Base-by-base conservation (phyloP, 2,797 vertebrate genomes). In the Distichodus sexfasciatus region DNA sequence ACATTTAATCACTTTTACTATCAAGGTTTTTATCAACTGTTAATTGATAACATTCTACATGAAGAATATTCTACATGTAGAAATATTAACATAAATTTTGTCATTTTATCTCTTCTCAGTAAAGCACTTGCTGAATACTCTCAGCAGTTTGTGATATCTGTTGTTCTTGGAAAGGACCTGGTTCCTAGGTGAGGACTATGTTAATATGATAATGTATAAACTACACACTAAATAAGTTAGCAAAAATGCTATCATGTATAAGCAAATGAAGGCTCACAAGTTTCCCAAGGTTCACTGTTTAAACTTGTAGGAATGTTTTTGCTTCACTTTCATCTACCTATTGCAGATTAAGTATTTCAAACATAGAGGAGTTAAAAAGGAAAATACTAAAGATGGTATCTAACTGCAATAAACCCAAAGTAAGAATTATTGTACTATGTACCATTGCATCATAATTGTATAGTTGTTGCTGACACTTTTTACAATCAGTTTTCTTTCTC, bases 341-440 rank as follows among this genome's bases (percentile, higher is more conserved):
- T 44, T 71, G 51, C 82, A 99, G 97, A 84, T 65, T 99, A 75
- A 99, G 97, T 68, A 93, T 98, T 83, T 90, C 94, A 66, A 99
- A 96, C 80, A 90, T 99, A 92, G 96, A 98, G 73, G 95, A 98
- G 51, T 81, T 99, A 72, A 99, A 98, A 86, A 93, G 75, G 75
- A 91, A 90, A 76, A 91, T 99, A 69, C 83, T 98, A 17, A 91
- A 94, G 75, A 94, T 98, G 59, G 94, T 99, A 17, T 93, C 96
- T 33, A 94, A 96, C 79, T 97, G 96, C 82, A 94, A 87, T 77
- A 95, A 93, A 61, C 96, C 97, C 2, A 99, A 99, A 93, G 97
- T 99, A 81, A 78, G 73, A 46, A n/a, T n/a, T n/a, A n/a, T n/a
- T n/a, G n/a, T n/a, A 19, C 24, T 10, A 60, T 11, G 3, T 15